Evolutionary conservation across 2,888 invertebrate species (phyloP).

Genomic region (Drosophila conformis): DNA sequence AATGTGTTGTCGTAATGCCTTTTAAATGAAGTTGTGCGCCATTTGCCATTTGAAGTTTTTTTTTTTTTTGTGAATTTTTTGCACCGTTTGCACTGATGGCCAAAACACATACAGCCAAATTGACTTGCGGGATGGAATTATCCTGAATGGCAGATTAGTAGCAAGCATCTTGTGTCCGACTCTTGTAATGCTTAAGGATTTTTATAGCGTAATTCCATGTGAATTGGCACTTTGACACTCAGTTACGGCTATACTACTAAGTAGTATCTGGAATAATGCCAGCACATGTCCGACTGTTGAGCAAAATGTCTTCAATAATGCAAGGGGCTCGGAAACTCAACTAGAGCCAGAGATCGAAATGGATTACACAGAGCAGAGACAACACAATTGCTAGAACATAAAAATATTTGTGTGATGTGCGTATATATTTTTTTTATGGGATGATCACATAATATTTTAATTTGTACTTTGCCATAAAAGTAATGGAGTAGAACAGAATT

Average conservation of each 20-base stretch:
- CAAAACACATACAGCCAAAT: conserved; percentile 52
- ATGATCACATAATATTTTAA: not conserved
- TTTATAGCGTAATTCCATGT: conserved; percentile 70
- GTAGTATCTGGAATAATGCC: conserved; percentile 46
- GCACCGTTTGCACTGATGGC: conserved; percentile 71
- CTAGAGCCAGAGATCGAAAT: not conserved
- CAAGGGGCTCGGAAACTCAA: conserved; percentile 10
- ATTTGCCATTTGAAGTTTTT: conserved; percentile 77
- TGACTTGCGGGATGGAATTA: conserved; percentile 61
- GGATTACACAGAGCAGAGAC: not conserved
- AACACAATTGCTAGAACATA: not conserved
- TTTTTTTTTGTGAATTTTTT: conserved; percentile 58
- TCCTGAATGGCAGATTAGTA: conserved; percentile 72
- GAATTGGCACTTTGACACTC: conserved; percentile 59
- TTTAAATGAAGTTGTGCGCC: conserved; percentile 79
- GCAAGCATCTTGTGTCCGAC: conserved; percentile 37
- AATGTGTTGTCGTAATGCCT: conserved; percentile 75
- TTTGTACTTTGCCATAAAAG: not conserved
- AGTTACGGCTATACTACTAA: conserved; percentile 10
- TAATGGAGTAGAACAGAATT: not conserved
- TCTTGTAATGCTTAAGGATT: conserved; percentile 71
- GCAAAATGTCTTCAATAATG: conserved; percentile 46
- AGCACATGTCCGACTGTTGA: conserved; percentile 46
- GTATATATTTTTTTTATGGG: not conserved
- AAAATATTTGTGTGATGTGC: not conserved